Percentiles rank a stretch among this genome's conserved stretches.
Conservation (phyloP, 2,113 vertebrate species). For the Muscicapa adusta region DNA sequence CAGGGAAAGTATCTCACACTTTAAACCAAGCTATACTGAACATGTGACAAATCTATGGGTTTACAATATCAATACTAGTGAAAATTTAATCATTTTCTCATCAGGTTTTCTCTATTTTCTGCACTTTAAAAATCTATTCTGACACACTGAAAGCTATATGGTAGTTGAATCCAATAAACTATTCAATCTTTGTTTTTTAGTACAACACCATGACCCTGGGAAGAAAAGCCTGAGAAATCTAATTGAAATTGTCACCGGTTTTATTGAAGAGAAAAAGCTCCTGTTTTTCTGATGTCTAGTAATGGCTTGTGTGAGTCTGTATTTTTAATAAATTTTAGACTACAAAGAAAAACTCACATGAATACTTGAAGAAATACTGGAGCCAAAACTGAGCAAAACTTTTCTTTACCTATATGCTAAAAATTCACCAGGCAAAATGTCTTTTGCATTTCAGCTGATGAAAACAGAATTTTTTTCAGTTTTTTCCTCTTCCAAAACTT, state of each 20-base stretch:
- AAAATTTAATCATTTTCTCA: neutral
- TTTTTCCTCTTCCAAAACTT: neutral
- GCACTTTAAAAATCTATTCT: neutral
- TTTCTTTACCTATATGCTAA: neutral
- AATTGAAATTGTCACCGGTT: neutral
- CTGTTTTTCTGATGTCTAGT: neutral
- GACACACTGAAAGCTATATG: neutral
- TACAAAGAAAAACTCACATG: neutral
- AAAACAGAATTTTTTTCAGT: neutral
- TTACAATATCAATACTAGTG: neutral
- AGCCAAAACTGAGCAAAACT: neutral
- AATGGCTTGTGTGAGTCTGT: neutral
- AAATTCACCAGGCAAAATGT: neutral
- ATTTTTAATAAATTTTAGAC: neutral
- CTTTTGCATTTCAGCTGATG: neutral
- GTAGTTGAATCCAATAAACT: neutral
- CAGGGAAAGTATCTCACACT: neutral
- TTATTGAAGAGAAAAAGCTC: conserved; percentile 3
- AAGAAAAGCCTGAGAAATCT: neutral
- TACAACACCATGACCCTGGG: neutral
- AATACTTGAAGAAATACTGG: neutral
- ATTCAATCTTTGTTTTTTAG: conserved; percentile 1
- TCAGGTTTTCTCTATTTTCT: neutral
- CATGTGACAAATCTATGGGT: neutral
- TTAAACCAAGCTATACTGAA: neutral